phyloP scores from a whole-genome alignment of 2,888 invertebrate genomes.

The Achlya flavicornis region DNA sequence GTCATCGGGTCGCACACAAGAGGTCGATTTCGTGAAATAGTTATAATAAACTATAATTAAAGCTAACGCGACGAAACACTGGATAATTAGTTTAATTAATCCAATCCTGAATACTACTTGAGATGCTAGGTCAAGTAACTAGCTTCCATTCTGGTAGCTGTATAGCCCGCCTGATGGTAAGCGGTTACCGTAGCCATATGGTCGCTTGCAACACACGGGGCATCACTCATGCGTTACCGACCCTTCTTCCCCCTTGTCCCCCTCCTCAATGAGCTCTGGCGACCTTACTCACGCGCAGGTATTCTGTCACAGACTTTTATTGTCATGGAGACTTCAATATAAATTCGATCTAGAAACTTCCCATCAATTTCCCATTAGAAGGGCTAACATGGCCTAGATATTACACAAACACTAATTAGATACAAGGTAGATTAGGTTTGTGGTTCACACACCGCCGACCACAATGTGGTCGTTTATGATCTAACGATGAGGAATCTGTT shows the following conservation, averaged over 20 bases:
- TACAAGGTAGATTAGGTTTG: not conserved
- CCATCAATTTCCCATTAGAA: constrained; percentile 1
- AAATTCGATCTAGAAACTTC: not conserved
- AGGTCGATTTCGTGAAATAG: not conserved
- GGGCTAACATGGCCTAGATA: not conserved
- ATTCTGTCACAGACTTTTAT: no score
- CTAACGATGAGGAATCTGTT: not conserved
- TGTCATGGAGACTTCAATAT: no score
- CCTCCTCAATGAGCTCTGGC: no score
- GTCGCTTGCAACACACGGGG: no score
- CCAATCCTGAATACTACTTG: not conserved
- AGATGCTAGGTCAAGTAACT: not conserved
- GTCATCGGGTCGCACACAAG: constrained; percentile 10
- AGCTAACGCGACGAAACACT: not conserved
- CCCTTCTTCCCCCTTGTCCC: no score
- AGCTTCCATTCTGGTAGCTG: no score
- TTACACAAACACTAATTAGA: not conserved
- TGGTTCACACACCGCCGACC: not conserved
- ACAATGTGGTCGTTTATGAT: not conserved
- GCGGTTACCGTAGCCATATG: no score
- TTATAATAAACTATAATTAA: constrained; percentile 7
- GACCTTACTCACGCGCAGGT: no score
- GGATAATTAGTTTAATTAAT: not conserved
- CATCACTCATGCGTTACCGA: no score
- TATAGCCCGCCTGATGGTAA: no score